Percentiles rank a stretch among this genome's conserved stretches.
phyloP scores from a whole-genome alignment of 2,113 vertebrate species.

The Tragulus kanchil region DNA sequence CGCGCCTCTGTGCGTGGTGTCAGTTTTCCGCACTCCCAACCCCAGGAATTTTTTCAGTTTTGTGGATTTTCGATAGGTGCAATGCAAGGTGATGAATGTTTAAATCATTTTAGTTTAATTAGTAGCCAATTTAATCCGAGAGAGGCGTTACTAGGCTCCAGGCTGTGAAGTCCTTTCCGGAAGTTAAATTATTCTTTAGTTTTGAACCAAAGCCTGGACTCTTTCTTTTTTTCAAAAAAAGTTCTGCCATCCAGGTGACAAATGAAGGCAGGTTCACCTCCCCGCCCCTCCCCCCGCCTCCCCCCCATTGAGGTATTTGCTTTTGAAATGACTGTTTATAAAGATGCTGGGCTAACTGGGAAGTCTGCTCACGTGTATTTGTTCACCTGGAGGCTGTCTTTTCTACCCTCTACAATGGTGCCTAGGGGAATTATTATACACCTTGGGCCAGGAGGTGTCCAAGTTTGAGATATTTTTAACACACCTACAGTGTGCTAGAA shows the following conservation, averaged over 20 bases:
- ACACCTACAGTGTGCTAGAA: background rate
- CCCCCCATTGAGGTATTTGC: background rate
- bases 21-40: background rate
- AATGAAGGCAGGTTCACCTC: background rate
- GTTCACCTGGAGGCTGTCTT: background rate
- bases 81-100: constrained; percentile 52
- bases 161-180: constrained; percentile 58
- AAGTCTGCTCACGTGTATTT: background rate
- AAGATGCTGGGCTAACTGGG: background rate
- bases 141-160: constrained; percentile 16
- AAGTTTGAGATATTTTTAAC: background rate
- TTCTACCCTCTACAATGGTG: background rate
- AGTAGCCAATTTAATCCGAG: constrained; percentile 50
- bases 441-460: background rate
- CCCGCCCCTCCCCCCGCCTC: background rate
- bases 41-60: background rate
- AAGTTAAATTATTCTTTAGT: constrained; percentile 56
- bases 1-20: background rate
- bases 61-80: constrained; percentile 50
- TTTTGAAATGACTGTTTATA: constrained; percentile 45
- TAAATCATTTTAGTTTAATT: constrained; percentile 71
- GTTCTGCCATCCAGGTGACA: background rate
- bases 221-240: background rate
- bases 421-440: too few species aligned
- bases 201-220: background rate